Conservation (phyloP, 2,888 invertebrate genomes). For the Acrobasis repandana region DNA sequence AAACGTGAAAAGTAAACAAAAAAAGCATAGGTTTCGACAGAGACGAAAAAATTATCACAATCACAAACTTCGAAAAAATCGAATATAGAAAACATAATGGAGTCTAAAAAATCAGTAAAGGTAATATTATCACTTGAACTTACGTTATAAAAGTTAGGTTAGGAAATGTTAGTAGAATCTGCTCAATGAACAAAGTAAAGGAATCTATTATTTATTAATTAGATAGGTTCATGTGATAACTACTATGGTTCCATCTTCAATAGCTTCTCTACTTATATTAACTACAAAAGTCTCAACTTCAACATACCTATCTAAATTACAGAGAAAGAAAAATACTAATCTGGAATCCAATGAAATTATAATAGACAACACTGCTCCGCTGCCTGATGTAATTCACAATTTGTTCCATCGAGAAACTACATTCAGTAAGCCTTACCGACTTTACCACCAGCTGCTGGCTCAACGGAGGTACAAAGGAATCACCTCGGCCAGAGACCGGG, state of each 20-base stretch:
- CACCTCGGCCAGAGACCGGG: conserved; percentile 20
- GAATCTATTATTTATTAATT: too few relatives aligned
- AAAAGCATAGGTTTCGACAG: too few relatives aligned
- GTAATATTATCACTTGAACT: neutral
- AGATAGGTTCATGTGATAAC: too few relatives aligned
- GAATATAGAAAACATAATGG: neutral
- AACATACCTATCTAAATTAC: neutral
- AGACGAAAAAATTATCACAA: too few relatives aligned
- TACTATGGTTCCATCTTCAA: too few relatives aligned
- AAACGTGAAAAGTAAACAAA: too few relatives aligned
- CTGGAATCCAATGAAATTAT: conserved; percentile 20
- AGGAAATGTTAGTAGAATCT: too few relatives aligned
- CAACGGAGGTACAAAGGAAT: conserved; percentile 38
- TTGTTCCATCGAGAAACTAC: conserved; percentile 32
- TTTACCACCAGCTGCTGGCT: conserved; percentile 49
- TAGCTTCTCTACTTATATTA: too few relatives aligned
- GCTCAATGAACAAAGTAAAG: too few relatives aligned
- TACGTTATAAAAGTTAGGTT: too few relatives aligned
- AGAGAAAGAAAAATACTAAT: conserved; percentile 24
- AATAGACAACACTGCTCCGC: conserved; percentile 28
- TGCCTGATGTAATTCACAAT: conserved; percentile 23
- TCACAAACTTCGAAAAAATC: too few relatives aligned
- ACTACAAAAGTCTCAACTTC: too few relatives aligned
- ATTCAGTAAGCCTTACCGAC: conserved; percentile 45
- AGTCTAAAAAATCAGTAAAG: neutral